Base-by-base conservation (phyloP, 1,140 invertebrate species). In the Diuraphis noxia region DNA sequence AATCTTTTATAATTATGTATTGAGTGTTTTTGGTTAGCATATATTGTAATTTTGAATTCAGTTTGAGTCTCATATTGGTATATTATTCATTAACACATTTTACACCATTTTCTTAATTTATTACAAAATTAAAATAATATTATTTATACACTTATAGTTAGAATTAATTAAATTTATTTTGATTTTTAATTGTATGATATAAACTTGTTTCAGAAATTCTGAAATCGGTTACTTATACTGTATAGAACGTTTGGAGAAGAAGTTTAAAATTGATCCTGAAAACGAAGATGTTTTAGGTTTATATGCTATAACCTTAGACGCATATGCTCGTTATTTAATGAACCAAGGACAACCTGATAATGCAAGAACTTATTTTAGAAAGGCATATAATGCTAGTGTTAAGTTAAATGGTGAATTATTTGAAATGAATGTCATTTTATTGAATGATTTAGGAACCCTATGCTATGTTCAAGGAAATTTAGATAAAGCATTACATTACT, bases 391-490 rank as follows among this genome's bases (percentile, higher is more conserved):
- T 41, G 94, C 96, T 92, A 96, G 96, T 92, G 34, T 93, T 8
- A 92, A 92, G 46, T 41, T 96, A 1, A 94, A 97, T 93, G 97
- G 97, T 17, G 93, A 95, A 92, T 93, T 95, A 19, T 95, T 96
- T 93, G 95, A 96, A 93, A 96, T 98, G 93, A 96, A 95, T 92
- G 95, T 97, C 36, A 94, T 97, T 40, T 94, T 98, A 72, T 93
- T 98, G 17, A 98, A 98, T 95, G 97, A 98, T 94, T 95, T 98
- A 91, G 98, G 97, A 63, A 96, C 96, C 82, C 95, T 97, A 23
- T 96, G 95, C 92, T 96, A 95, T 94, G 93, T 95, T 93, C 94
- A 94, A 94, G 94, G 96, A 92, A 95, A 97, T 92, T 94, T 96
- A 92, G 95, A 96, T 81, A 94, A 95, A 92, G 97, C 98, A 49